These are phyloP conservation scores for Ptyas mucosa DNA, from an alignment of 2,113 vertebrate genomes.

Conservation along the genomic window DNA sequence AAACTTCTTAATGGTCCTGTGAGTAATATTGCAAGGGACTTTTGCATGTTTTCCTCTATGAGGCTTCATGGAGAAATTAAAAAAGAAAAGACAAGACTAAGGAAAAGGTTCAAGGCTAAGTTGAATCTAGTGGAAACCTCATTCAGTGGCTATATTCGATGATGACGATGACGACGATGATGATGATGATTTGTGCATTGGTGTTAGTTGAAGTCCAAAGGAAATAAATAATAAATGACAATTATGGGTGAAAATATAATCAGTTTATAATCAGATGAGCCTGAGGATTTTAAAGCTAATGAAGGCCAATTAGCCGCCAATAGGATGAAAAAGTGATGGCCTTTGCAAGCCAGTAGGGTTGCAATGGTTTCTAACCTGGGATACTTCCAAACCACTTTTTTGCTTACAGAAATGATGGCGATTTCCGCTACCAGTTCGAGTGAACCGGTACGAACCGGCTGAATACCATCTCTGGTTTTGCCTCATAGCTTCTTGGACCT, in stretches of 20 bases:
- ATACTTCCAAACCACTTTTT: neutral
- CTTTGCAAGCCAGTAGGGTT: neutral
- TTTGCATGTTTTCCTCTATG: neutral
- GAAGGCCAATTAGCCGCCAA: neutral
- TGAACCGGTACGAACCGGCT: too few species aligned
- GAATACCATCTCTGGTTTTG: neutral
- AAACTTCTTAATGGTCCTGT: neutral
- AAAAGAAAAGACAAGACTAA: neutral
- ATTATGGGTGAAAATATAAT: neutral
- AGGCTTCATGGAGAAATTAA: neutral
- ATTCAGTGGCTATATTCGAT: neutral
- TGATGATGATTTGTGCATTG: neutral
- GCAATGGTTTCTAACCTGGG: neutral
- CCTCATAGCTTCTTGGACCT: neutral
- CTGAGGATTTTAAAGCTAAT: neutral
- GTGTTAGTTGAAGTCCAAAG: neutral
- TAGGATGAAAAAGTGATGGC: neutral
- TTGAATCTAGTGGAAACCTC: neutral
- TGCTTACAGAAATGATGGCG: neutral
- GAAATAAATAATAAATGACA: neutral
- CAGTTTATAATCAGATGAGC: neutral
- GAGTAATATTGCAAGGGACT: neutral
- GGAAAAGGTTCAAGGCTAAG: neutral
- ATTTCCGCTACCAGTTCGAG: too few species aligned
- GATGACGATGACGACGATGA: neutral